Evolutionary conservation across 2,113 vertebrate genomes (phyloP).

Genomic region (Phyllopteryx taeniolatus): DNA sequence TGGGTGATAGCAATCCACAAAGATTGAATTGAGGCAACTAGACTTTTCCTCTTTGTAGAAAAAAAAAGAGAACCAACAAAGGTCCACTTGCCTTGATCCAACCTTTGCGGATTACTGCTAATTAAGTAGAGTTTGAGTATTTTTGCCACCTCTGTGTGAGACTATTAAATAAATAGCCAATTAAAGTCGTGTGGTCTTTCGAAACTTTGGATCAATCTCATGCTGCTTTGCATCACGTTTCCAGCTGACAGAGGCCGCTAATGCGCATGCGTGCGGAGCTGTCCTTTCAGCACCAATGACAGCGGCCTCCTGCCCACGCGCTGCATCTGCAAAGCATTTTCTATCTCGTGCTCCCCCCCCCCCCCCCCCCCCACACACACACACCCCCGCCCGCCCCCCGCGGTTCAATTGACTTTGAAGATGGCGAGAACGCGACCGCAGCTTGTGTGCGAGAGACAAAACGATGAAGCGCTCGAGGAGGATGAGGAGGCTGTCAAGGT

Average conservation of each 20-base stretch:
- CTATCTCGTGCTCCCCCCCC: conserved; percentile 11
- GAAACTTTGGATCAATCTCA: neutral
- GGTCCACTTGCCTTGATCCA: neutral
- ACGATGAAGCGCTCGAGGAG: conserved; percentile 47
- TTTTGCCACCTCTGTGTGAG: neutral
- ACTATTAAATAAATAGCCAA: neutral
- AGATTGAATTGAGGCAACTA: neutral
- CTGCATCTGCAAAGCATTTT: conserved; percentile 21
- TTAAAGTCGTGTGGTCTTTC: neutral
- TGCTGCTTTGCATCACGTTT: conserved; percentile 1
- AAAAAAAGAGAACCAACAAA: no score
- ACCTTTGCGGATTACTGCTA: no score
- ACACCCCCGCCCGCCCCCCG: neutral
- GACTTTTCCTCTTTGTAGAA: neutral
- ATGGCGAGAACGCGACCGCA: conserved; percentile 40
- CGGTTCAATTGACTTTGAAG: conserved; percentile 21
- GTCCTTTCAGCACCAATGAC: conserved; percentile 76
- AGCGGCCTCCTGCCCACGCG: conserved; percentile 55
- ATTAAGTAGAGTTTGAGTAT: neutral
- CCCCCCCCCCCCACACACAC: neutral
- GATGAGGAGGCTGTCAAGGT: conserved; percentile 69
- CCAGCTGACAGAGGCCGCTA: conserved; percentile 19
- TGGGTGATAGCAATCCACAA: neutral
- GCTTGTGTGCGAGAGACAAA: conserved; percentile 12
- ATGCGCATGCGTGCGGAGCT: conserved; percentile 62